Evolutionary conservation across 1,140 invertebrate genomes (phyloP), one percentile per base, ranked within the genome.

Genomic region (Drosophila arizonae): DNA sequence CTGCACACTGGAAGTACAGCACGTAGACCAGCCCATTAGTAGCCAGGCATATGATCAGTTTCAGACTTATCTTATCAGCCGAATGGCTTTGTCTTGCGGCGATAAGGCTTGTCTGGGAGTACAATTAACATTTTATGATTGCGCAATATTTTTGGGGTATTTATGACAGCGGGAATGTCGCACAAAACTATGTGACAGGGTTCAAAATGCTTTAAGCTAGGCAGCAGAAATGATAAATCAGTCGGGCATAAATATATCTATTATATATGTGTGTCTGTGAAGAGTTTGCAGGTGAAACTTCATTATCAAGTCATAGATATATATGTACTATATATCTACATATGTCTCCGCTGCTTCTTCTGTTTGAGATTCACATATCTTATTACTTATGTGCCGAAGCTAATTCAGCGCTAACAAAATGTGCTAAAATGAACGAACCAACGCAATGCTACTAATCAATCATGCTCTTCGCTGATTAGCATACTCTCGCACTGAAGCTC

Each of bases 1-100:
- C 51, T 63, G 36, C 48, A 63, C 30, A 63, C 30, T 63, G 46
- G 11, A 11, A 50, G 24, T 39, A 17, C 46, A 5, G 58, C 67
- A 72, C 70, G 70, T 72, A 63, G 67, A 70, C 58, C 64, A 60
- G 55, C 36, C 39, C 58, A 61, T 61, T 39, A 26, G 28, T 39
- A 45, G 13, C 39, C 0, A n/a, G 57, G 66, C 66, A 69, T 69
- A 69, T 70, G 67, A 70, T 52, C 67, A 41, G 41, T 54, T 33
- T 24, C 6, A 28, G 17, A 0, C 36, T 36, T 63, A 70, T 63
- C 67, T 70, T 70, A 70, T 70, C 67, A 15, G n/a, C n/a, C 15
- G 13, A 24, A 11, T 41, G 46, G 21, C 21, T 33, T 28, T 11
- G 30, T 17, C 10, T 39, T 11, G 33, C 9, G 6, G 8, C 10